These are phyloP conservation scores for Hystrix brachyura DNA, from an alignment of 2,113 vertebrate species.

Conservation along the genomic window DNA sequence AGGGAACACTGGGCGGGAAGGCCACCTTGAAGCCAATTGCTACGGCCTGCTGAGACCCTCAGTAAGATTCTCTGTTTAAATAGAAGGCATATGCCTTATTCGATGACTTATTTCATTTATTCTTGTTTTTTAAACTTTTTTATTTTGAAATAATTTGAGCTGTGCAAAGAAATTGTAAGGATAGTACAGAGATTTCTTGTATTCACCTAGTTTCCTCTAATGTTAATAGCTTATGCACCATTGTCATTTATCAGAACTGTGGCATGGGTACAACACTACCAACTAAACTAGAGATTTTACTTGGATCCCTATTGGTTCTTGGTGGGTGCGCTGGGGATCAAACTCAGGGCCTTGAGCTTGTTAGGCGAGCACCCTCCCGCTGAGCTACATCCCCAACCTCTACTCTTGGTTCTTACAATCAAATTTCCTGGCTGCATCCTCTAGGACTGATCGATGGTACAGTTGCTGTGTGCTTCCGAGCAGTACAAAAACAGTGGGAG, in stretches of 20 bases:
- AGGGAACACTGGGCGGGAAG: neutral
- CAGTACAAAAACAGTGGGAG: neutral
- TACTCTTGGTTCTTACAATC: neutral
- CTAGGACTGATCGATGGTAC: neutral
- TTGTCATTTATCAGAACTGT: neutral
- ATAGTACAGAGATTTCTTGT: neutral
- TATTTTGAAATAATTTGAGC: neutral
- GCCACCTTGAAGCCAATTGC: neutral
- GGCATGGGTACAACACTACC: neutral
- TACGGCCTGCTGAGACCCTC: too few relatives aligned
- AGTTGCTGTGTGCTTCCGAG: neutral
- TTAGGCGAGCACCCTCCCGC: too few relatives aligned
- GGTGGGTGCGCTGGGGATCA: too few relatives aligned
- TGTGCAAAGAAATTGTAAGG: neutral
- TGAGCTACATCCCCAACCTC: too few relatives aligned
- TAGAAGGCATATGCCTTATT: neutral
- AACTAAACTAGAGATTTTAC: neutral
- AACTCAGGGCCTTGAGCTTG: too few relatives aligned
- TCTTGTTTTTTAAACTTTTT: neutral
- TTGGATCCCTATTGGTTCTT: neutral
- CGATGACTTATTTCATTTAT: neutral
- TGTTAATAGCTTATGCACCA: neutral
- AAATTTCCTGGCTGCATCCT: neutral
- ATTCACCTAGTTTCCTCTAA: neutral
- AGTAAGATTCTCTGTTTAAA: too few relatives aligned